Evolutionary conservation across 2,797 vertebrate genomes (phyloP).

Genomic region (Platalea minor): DNA sequence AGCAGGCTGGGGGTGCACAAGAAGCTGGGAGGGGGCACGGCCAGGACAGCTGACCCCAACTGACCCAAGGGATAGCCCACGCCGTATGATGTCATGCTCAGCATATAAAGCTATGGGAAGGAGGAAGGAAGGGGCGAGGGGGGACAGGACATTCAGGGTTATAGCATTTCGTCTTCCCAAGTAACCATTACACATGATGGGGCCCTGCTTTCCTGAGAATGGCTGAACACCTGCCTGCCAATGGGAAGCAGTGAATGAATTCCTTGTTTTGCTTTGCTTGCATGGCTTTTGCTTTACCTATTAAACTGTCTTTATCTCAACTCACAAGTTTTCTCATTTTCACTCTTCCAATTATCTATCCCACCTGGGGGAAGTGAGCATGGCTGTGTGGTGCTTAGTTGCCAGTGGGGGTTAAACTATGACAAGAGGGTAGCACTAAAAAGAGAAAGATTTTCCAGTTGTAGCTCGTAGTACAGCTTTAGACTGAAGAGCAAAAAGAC

Average conservation of each 20-base stretch:
- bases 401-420: background rate
- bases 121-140: too few species aligned
- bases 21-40: background rate
- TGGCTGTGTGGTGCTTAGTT: background rate
- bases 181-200: rapidly evolving
- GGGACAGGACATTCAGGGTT: too few species aligned
- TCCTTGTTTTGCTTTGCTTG: background rate
- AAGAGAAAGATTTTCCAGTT: background rate
- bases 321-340: background rate
- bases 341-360: background rate
- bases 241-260: background rate
- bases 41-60: background rate
- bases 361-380: background rate
- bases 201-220: background rate
- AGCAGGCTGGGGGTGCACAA: too few species aligned
- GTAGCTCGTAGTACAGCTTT: background rate
- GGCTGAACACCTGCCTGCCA: background rate
- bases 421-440: background rate
- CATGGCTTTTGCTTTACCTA: background rate
- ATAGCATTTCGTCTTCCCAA: too few species aligned
- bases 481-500: background rate
- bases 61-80: background rate
- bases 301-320: background rate
- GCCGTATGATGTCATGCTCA: background rate
- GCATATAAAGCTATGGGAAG: background rate